Evolutionary conservation across 2,888 invertebrate species (phyloP), one percentile per base, ranked within the genome.

Genomic region (Dolomedes plantarius): DNA sequence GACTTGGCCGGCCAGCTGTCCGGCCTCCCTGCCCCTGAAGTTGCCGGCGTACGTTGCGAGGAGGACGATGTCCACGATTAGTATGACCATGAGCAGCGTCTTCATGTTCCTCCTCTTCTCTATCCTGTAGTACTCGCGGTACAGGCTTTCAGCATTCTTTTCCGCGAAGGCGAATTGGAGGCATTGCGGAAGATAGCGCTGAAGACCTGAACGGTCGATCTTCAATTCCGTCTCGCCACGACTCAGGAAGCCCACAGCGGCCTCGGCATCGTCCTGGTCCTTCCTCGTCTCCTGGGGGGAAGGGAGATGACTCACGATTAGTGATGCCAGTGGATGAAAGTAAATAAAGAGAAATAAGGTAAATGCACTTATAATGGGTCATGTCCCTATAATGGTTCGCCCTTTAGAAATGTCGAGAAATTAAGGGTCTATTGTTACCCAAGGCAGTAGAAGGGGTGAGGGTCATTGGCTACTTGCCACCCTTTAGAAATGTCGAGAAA

Each of bases 31-130:
- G 11, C 39, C 41, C 5, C 71, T 29, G 28, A 85, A 87, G 13
- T 83, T 71, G 0, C 78, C 67, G 0, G 77, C 79, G 74, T 89
- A 87, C 16, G 87, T 81, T 16, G 62, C 56, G 9, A 89, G 71
- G 1, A 89, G 73, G 16, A 87, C 82, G 5, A 88, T 29, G 86
- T 89, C 88, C 41, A 89, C 88, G n/a, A 89, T 19, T 9, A 87
- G 67, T 28, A 89, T 80, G 31, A 94, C 91, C 23, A 95, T 92
- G 91, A 95, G 95, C 91, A 94, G 94, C 90, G 88, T 82, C 62
- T 94, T 94, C 64, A 95, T 92, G 39, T 95, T 95, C 68, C 94
- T 93, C 69, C 95, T 93, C 89, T 95, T 94, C 90, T 95, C 95
- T 90, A 95, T 94, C 67, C 94, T 93, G 89, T 94, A 94, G 91